Base-by-base conservation (phyloP, 2,797 vertebrate species). In the Epinephelus coioides region DNA sequence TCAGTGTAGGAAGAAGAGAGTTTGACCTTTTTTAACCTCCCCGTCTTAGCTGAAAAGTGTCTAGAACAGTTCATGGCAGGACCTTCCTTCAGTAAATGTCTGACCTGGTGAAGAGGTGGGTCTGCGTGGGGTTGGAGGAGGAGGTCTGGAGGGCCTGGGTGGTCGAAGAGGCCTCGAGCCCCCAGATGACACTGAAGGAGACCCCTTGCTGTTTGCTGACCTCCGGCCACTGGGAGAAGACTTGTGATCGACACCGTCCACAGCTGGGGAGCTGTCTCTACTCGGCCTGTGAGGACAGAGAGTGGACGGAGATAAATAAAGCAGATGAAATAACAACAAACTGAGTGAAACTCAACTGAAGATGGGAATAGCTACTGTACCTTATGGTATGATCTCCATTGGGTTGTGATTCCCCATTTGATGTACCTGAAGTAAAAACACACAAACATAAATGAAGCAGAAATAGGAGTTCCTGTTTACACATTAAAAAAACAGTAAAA, bases 81-180 rank as follows among this genome's bases (percentile, higher is more conserved):
- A 53, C 9, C 17, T 5, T 55, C 23, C 15, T 25, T 47, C 8
- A 34, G 25, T 49, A 54, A 81, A 73, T 59, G 15, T 73, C 89
- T 81, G 38, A 96, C 96, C 95, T 93, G 95, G 94, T 67, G 95
- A 95, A n/a, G 95, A 93, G 0, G 92, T 67, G 15, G 96, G 96
- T 94, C 96, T 97, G 76, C 96, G 97, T 7, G 98, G 98, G 19
- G 97, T 97, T 50, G 95, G 95, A 53, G 95, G 95, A 5, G 97
- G 97, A 75, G 98, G 97, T 91, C 98, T 95, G 49, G 97, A 97
- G 53, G 97, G 98, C 80, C 97, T 95, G 19, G 95, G 91, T 49
- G 97, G 97, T 81, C 96, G 76, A 27, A 91, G 47, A 27, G 93
- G 93, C 70, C 73, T 97, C 73, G 94, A 94, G 70, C 90, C 91